Evolutionary conservation across 2,113 vertebrate genomes (phyloP).

Genomic region (Micronisus gabar): DNA sequence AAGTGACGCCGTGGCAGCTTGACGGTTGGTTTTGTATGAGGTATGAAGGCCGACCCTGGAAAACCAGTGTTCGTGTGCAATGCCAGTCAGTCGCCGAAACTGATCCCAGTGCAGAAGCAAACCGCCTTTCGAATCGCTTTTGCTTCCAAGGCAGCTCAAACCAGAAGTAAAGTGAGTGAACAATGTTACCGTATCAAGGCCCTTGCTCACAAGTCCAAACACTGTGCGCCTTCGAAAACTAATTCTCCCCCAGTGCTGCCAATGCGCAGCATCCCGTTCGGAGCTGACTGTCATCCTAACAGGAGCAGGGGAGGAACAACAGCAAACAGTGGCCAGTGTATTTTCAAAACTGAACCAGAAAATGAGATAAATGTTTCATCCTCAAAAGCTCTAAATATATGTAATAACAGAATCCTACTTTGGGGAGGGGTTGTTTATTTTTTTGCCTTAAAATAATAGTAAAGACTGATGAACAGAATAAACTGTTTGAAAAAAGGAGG

Average conservation of each 20-base stretch:
- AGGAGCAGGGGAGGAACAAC: background rate
- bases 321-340: no score
- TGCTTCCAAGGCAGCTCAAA: background rate
- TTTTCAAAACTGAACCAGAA: background rate
- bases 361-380: background rate
- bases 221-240: background rate
- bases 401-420: background rate
- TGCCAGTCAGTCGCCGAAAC: background rate
- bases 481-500: background rate
- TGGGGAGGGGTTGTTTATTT: background rate
- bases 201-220: background rate
- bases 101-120: background rate
- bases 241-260: background rate
- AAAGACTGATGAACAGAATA: background rate
- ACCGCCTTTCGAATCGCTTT: background rate
- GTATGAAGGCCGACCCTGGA: background rate
- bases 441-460: background rate
- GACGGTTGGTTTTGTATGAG: background rate
- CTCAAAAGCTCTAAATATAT: background rate
- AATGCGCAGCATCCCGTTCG: rapidly evolving
- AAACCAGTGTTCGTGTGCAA: background rate
- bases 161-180: background rate
- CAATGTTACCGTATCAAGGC: rapidly evolving
- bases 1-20: background rate
- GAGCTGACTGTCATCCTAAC: background rate